A percentile compares a stretch with the other conserved stretches of the same genome.
phyloP scores from a whole-genome alignment of 2,888 invertebrate genomes.

The Phalangium opilio region DNA sequence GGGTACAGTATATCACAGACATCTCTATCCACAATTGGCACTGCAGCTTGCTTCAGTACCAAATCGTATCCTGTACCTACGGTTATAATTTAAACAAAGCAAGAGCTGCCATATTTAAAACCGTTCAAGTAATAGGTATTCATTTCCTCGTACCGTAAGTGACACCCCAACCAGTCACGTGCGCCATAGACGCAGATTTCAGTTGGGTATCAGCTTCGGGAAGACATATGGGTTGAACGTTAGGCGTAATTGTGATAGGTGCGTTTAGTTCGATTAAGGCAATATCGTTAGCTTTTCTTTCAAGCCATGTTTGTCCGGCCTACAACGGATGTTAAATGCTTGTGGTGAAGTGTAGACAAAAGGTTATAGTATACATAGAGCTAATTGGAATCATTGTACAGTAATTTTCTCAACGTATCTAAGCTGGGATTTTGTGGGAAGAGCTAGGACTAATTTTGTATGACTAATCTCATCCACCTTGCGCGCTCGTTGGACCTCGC shows the following conservation, averaged over 20 bases:
- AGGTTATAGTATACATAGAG: background rate
- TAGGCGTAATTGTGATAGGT: constrained; percentile 10
- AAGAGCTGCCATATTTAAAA: too few relatives aligned
- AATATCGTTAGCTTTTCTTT: constrained; percentile 16
- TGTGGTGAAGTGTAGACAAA: too few relatives aligned
- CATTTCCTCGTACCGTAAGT: constrained; percentile 14
- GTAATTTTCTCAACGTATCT: too few relatives aligned
- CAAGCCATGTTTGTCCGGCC: constrained; percentile 12
- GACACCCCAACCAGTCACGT: constrained; percentile 20
- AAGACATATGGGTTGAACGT: constrained; percentile 15
- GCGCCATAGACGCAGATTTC: constrained; percentile 7
- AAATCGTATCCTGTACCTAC: constrained; percentile 13
- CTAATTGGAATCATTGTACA: too few relatives aligned
- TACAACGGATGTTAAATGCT: background rate
- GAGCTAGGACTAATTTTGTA: too few relatives aligned
- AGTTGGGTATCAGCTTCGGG: constrained; percentile 7
- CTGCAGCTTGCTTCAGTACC: constrained; percentile 17
- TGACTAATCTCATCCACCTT: too few relatives aligned
- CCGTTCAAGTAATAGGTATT: too few relatives aligned
- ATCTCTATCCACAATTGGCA: constrained; percentile 16
- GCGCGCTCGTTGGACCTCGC: too few relatives aligned
- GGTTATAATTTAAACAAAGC: background rate
- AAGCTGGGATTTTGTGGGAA: background rate
- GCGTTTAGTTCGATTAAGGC: constrained; percentile 20
- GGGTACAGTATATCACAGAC: constrained; percentile 15